phyloP scores from a whole-genome alignment of 2,888 invertebrate genomes.

The Agrotis segetum region DNA sequence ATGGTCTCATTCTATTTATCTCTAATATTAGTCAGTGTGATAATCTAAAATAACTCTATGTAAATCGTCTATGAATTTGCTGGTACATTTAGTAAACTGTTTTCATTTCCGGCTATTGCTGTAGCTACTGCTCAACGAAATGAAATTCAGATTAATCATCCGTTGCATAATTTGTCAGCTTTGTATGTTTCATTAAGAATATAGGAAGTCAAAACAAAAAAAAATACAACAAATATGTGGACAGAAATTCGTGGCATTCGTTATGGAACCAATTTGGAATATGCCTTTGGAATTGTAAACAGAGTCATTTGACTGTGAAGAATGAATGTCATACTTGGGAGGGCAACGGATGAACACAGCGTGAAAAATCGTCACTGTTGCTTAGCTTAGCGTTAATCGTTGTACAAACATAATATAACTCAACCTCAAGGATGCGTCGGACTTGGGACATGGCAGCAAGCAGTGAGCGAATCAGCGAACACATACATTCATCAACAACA shows the following conservation, averaged over 20 bases:
- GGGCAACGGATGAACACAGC: slow-evolving; percentile 36
- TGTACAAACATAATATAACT: slow-evolving; percentile 53
- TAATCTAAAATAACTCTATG: no score
- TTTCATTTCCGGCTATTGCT: slow-evolving; percentile 46
- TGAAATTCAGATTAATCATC: slow-evolving; percentile 42
- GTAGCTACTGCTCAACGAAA: slow-evolving; percentile 41
- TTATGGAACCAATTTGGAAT: slow-evolving; percentile 40
- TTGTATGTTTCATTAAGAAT: neutral
- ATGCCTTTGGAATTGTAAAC: slow-evolving; percentile 40
- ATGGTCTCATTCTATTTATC: slow-evolving; percentile 43
- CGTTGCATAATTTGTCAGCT: slow-evolving; percentile 24
- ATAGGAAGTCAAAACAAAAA: neutral
- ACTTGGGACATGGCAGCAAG: slow-evolving; percentile 20
- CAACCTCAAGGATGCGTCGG: slow-evolving; percentile 58
- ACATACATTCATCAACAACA: slow-evolving; percentile 32
- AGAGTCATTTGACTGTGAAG: slow-evolving; percentile 37
- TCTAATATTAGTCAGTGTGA: slow-evolving; percentile 6
- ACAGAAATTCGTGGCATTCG: slow-evolving; percentile 10
- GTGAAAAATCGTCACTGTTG: slow-evolving; percentile 54
- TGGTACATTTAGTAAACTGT: slow-evolving; percentile 39
- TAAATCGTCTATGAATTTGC: slow-evolving; percentile 35
- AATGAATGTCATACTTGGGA: slow-evolving; percentile 41
- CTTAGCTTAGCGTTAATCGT: slow-evolving; percentile 52
- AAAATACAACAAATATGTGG: neutral
- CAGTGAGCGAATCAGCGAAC: slow-evolving; percentile 37